phyloP scores from a whole-genome alignment of 2,113 vertebrate species.

The Eira barbara region DNA sequence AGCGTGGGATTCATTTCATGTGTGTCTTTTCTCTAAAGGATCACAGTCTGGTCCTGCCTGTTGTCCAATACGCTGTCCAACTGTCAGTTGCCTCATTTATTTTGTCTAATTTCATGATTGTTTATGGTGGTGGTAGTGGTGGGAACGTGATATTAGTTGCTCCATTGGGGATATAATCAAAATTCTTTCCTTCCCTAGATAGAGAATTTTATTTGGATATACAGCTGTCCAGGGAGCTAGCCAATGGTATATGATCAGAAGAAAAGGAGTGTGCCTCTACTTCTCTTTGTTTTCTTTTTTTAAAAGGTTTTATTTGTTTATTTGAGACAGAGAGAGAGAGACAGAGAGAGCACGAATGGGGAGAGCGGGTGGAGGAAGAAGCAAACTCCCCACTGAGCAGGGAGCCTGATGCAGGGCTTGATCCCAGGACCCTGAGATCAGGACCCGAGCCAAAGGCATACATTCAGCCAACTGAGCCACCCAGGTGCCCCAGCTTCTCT shows the following conservation, averaged over 20 bases:
- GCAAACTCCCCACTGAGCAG: too few species aligned
- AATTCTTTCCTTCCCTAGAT: background rate
- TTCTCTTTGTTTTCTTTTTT: background rate
- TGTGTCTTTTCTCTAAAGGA: background rate
- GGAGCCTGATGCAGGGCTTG: too few species aligned
- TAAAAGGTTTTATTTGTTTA: too few species aligned
- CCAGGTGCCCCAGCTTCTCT: background rate
- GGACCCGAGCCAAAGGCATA: too few species aligned
- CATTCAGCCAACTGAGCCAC: too few species aligned
- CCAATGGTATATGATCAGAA: background rate
- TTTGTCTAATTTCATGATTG: conserved; percentile 30
- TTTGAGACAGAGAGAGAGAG: too few species aligned
- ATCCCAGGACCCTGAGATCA: too few species aligned
- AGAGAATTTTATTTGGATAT: background rate
- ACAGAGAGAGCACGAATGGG: too few species aligned
- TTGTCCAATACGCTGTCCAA: background rate
- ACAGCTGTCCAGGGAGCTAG: background rate
- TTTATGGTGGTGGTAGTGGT: background rate
- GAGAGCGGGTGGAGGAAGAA: too few species aligned
- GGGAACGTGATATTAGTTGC: background rate
- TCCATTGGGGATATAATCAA: background rate
- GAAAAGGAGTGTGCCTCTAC: background rate
- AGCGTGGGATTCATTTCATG: background rate
- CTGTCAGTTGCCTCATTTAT: background rate
- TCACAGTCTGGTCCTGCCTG: background rate